Conservation (phyloP, 1,140 invertebrate species). For the Drosophila neocordata region DNA sequence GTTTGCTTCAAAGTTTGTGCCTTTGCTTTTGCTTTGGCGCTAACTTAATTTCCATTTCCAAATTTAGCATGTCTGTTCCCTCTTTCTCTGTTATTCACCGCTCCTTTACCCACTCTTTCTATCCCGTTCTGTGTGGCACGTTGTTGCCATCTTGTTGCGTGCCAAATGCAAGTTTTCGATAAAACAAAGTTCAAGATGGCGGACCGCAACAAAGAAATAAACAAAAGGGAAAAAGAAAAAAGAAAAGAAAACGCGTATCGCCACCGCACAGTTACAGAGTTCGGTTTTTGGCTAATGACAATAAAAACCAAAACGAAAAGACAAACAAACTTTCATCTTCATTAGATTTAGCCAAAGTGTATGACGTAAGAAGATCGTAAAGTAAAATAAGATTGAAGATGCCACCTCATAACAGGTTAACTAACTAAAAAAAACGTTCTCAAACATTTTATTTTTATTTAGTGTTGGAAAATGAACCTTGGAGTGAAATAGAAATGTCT, state of each 20-base stretch:
- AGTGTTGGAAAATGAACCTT: too few relatives aligned
- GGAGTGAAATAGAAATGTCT: neutral
- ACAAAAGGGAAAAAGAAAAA: conserved; percentile 17
- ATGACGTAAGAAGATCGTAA: conserved; percentile 3
- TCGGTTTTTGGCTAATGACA: conserved; percentile 1
- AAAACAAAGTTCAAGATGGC: conserved; percentile 35
- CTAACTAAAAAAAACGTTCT: too few relatives aligned
- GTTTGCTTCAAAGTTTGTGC: conserved; percentile 30
- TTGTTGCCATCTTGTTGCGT: conserved; percentile 58
- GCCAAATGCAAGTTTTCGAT: conserved; percentile 66
- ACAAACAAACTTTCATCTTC: conserved; percentile 3
- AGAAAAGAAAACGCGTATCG: conserved; percentile 30
- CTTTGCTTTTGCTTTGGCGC: conserved; percentile 26
- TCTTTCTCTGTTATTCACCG: conserved; percentile 11
- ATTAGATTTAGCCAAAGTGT: conserved; percentile 3
- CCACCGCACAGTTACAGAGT: neutral
- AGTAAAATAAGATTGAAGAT: neutral
- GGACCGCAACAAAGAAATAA: conserved; percentile 16
- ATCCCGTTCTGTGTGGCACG: neutral
- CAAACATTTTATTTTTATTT: too few relatives aligned
- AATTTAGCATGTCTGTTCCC: conserved; percentile 67
- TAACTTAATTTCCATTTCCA: conserved; percentile 77
- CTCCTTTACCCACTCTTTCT: conserved; percentile 15
- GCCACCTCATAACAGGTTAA: too few relatives aligned
- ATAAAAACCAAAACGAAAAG: conserved; percentile 4